Conservation (phyloP, 2,888 invertebrate genomes). For the Scaptomyza cyrtandrae region DNA sequence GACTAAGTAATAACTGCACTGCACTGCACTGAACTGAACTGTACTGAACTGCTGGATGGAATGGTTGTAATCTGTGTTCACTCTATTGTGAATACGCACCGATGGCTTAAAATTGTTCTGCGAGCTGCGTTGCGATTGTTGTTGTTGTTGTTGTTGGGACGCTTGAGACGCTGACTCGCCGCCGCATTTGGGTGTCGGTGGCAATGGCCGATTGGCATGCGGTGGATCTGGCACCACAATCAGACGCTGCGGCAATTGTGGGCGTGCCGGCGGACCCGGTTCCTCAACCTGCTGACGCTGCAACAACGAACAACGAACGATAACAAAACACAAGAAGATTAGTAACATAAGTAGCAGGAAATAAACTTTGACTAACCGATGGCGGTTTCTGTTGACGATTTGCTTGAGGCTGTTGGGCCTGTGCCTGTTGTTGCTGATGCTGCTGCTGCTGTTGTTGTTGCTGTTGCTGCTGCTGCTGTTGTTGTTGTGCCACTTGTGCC, state of each 20-base stretch:
- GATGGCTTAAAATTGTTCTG: constrained; percentile 95
- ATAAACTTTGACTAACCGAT: constrained; percentile 76
- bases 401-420: constrained; percentile 86
- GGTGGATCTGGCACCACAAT: constrained; percentile 96
- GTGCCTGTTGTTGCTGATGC: constrained; percentile 79
- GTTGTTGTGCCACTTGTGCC: constrained; percentile 62
- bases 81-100: constrained; percentile 86
- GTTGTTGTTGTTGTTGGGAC: constrained; percentile 85
- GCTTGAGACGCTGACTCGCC: constrained; percentile 81
- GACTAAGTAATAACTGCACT: background rate
- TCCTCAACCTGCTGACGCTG: constrained; percentile 87
- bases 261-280: constrained; percentile 94
- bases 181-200: constrained; percentile 83
- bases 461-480: constrained; percentile 85
- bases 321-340: background rate
- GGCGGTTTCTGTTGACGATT: constrained; percentile 86
- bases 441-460: constrained; percentile 74
- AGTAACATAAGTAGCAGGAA: background rate
- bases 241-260: constrained; percentile 95
- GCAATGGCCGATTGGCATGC: constrained; percentile 86
- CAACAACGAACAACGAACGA: background rate
- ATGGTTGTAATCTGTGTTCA: constrained; percentile 21
- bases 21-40: background rate
- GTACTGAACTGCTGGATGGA: background rate
- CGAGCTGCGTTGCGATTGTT: constrained; percentile 92